A percentile compares a stretch with the other conserved stretches of the same genome.
phyloP scores from a whole-genome alignment of 2,888 invertebrate genomes.

The Saturnia japonica region DNA sequence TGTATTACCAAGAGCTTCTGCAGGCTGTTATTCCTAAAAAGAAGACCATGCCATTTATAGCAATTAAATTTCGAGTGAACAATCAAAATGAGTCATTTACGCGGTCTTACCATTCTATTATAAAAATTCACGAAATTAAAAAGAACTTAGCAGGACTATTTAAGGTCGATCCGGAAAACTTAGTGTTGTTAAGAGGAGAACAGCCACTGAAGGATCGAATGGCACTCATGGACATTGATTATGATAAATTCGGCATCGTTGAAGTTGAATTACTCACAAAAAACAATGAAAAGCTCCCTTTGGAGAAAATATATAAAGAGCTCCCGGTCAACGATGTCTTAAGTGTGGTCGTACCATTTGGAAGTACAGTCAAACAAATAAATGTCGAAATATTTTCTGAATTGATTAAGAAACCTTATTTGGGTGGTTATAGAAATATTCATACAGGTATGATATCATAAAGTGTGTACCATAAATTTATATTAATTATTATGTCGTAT shows the following conservation, averaged over 20 bases:
- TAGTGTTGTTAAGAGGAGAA: conserved; percentile 76
- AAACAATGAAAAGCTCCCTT: conserved; percentile 62
- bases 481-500: too few species aligned
- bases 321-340: conserved; percentile 69
- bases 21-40: conserved; percentile 67
- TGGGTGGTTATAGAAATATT: conserved; percentile 90
- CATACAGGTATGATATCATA: conserved; percentile 75
- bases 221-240: conserved; percentile 70
- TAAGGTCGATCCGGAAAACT: conserved; percentile 72
- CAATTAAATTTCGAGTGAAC: conserved; percentile 69
- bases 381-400: conserved; percentile 76
- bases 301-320: conserved; percentile 72
- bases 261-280: conserved; percentile 72
- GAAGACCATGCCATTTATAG: conserved; percentile 69
- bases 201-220: conserved; percentile 66
- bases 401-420: conserved; percentile 86
- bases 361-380: conserved; percentile 61
- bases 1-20: conserved; percentile 68
- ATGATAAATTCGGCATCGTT: conserved; percentile 74
- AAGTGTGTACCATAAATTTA: not conserved
- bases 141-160: conserved; percentile 83
- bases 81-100: conserved; percentile 74
- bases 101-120: conserved; percentile 76
- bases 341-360: conserved; percentile 69
- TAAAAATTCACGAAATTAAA: conserved; percentile 82